Conservation (phyloP, 2,888 invertebrate genomes). For the Marasmarcha lunaedactyla region DNA sequence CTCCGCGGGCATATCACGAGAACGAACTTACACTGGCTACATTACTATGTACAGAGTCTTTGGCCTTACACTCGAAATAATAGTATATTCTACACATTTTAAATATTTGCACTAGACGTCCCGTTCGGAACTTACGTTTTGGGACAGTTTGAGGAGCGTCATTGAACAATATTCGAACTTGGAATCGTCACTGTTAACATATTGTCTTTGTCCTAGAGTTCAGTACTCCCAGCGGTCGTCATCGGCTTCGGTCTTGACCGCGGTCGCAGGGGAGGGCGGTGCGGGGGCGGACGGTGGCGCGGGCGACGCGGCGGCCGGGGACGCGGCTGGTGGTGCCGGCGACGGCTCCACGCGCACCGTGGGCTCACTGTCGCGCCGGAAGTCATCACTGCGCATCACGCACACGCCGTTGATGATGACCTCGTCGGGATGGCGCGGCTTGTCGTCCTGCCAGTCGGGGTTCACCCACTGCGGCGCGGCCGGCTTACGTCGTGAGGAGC, state of each 20-base stretch:
- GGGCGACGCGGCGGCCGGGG: conserved; percentile 35
- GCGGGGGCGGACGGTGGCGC: conserved; percentile 20
- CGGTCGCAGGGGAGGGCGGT: conserved; percentile 27
- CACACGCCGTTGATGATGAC: conserved; percentile 95
- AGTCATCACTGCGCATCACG: conserved; percentile 88
- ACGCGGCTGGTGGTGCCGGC: conserved; percentile 70
- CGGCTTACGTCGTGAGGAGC: conserved; percentile 85
- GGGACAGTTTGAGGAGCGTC: not conserved
- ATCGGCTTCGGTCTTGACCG: conserved; percentile 69
- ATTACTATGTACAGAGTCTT: conserved; percentile 59
- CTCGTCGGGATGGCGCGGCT: conserved; percentile 73
- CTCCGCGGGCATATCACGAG: conserved; percentile 29
- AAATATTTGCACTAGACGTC: conserved; percentile 36
- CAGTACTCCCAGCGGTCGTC: conserved; percentile 75
- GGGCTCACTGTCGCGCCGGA: conserved; percentile 73
- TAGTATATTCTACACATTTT: conserved; percentile 31
- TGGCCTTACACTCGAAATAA: conserved; percentile 58
- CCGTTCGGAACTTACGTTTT: no score
- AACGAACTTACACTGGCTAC: conserved; percentile 23
- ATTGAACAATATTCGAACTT: not conserved
- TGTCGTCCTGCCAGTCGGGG: conserved; percentile 88
- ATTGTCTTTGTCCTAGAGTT: conserved; percentile 6
- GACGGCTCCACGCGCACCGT: conserved; percentile 83
- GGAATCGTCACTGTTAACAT: not conserved
- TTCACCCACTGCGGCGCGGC: conserved; percentile 98